Base-by-base conservation (phyloP, 2,113 vertebrate species). In the Globicephala melas region DNA sequence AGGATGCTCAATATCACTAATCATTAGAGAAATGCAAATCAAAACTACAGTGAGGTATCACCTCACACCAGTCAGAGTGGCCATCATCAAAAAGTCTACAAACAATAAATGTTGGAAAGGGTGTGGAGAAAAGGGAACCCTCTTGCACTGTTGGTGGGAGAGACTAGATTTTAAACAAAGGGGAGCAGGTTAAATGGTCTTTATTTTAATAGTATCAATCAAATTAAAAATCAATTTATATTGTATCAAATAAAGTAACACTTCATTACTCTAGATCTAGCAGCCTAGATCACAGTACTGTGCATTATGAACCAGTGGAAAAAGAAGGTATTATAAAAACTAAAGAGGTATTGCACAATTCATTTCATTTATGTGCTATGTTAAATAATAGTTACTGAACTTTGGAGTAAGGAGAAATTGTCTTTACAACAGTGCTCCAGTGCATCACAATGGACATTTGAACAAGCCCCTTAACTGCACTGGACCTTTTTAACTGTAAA, bases 131-230 rank as follows among this genome's bases (percentile, higher is more conserved):
- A 50, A 50, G 50, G 50, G 50, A 14, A 50, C 50, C 50, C 50
- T 50, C 13, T 50, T 50, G 50, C 50, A 50, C 3, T 50, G 50
- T 50, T 50, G 50, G 13, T 50, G 13, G 50, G 11, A 60, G 6
- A 85, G 9, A 31, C 96, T 97, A 89, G 6, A 58, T 79, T 91
- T 91, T 63, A 89, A 95, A 81, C 58, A 82, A 91, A 89, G 10
- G 3, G 0, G 8, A 47, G 2, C 26, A 80, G 41, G 31, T 73
- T 92, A 25, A 67, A 71, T 17, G 31, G 63, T 79, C 47, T 62
- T 47, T 44, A 12, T 77, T 96, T 79, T 65, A 63, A 80, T 28
- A 68, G 11, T 21, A 81, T n/a, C 3, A 62, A 33, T 92, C 14
- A 84, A 50, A 74, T 50, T 77, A 18, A 38, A 70, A 76, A 81